Evolutionary conservation across 2,888 invertebrate genomes (phyloP).

Genomic region (Drosophila helvetica): DNA sequence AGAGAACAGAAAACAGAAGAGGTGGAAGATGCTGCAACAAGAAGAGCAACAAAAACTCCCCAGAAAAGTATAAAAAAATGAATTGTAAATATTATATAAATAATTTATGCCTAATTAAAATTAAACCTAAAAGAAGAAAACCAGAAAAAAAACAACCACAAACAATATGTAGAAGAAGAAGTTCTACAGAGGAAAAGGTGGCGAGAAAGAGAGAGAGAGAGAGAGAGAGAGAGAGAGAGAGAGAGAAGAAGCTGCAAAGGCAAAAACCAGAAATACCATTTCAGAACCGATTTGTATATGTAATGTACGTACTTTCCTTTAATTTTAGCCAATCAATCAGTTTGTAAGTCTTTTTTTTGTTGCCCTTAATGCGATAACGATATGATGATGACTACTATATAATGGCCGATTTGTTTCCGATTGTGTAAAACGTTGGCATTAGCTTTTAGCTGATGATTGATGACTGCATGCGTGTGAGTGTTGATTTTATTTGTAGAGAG

Average conservation of each 20-base stretch:
- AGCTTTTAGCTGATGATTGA: constrained; percentile 15
- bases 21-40: neutral
- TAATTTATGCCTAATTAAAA: constrained; percentile 72
- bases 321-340: constrained; percentile 62
- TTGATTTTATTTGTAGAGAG: constrained; percentile 8
- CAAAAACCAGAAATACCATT: constrained; percentile 40
- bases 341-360: constrained; percentile 49
- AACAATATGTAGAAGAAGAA: constrained; percentile 23
- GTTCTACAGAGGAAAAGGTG: constrained; percentile 18
- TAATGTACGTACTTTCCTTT: constrained; percentile 67
- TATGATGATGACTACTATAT: constrained; percentile 25
- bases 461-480: constrained; percentile 23
- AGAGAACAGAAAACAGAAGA: constrained; percentile 16
- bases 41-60: constrained; percentile 37
- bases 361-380: constrained; percentile 29
- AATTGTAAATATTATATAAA: constrained; percentile 77
- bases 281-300: constrained; percentile 50
- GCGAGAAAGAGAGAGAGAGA: neutral
- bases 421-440: constrained; percentile 26
- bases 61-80: constrained; percentile 63
- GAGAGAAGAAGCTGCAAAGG: constrained; percentile 13
- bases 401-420: constrained; percentile 20
- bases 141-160: constrained; percentile 32
- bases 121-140: constrained; percentile 52
- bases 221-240: neutral